These are phyloP conservation scores for Apamea crenata DNA, from an alignment of 2,888 invertebrate species.

Conservation along the genomic window DNA sequence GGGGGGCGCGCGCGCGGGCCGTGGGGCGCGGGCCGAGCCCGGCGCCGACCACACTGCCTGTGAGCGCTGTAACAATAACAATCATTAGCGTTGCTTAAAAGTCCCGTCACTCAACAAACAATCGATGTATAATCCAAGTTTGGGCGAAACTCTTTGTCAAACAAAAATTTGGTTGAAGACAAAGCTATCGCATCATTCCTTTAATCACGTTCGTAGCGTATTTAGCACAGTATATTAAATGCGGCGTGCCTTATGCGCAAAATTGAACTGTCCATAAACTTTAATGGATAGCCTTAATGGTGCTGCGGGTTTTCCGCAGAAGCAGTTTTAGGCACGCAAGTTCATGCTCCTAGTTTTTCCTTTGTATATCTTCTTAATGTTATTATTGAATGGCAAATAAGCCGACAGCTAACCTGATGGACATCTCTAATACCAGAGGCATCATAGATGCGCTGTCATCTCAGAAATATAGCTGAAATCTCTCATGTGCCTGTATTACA, in stretches of 20 bases:
- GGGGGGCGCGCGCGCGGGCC: constrained; percentile 58
- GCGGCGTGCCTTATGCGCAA: not conserved
- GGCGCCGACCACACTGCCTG: constrained; percentile 90
- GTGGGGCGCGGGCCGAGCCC: constrained; percentile 80
- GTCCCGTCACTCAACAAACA: not conserved
- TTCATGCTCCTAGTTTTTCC: not conserved
- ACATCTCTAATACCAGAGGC: not conserved
- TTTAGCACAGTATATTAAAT: constrained; percentile 12
- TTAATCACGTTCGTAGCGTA: not conserved
- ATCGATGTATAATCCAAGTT: not conserved
- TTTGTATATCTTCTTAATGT: not conserved
- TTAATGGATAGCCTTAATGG: constrained; percentile 4
- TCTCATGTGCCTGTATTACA: not conserved
- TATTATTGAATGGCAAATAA: no score
- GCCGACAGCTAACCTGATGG: no score
- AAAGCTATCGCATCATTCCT: not conserved
- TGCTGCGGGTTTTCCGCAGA: not conserved
- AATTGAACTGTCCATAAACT: not conserved
- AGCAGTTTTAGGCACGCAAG: not conserved
- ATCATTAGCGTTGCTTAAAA: not conserved
- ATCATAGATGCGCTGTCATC: not conserved
- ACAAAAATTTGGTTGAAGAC: not conserved
- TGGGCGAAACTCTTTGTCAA: not conserved
- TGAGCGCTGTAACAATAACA: constrained; percentile 54
- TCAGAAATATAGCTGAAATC: not conserved